These are phyloP conservation scores for Scrobipalpa costella DNA, from an alignment of 2,888 invertebrate species.

Conservation along the genomic window DNA sequence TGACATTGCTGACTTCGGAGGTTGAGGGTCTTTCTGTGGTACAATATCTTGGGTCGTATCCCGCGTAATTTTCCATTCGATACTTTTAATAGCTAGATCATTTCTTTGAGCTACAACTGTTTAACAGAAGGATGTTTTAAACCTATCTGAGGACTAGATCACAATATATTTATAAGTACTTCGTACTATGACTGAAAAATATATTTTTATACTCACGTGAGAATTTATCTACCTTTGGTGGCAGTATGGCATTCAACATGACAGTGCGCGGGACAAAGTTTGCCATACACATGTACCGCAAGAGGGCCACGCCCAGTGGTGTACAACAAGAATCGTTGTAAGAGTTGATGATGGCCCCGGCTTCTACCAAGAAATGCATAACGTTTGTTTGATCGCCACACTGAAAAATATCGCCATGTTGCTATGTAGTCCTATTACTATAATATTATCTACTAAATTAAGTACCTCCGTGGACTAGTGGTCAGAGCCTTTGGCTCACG, in stretches of 20 bases:
- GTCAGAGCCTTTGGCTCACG: too few species aligned
- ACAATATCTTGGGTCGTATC: not conserved
- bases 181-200: too few species aligned
- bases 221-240: conserved; percentile 28
- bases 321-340: conserved; percentile 80
- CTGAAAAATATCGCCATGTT: conserved; percentile 38
- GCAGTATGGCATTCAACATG: conserved; percentile 54
- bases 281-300: conserved; percentile 58
- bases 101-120: not conserved
- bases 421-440: not conserved
- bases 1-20: not conserved
- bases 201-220: not conserved
- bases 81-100: too few species aligned
- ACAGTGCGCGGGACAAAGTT: conserved; percentile 45
- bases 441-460: too few species aligned
- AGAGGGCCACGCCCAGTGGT: conserved; percentile 67
- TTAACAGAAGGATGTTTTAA: not conserved
- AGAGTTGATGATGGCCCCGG: conserved; percentile 73
- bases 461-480: too few species aligned
- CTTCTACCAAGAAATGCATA: conserved; percentile 69
- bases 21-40: not conserved
- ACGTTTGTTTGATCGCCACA: conserved; percentile 58
- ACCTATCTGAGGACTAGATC: too few species aligned
- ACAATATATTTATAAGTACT: too few species aligned
- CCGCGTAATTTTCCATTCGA: conserved; percentile 1